These are phyloP conservation scores for Margarornis squamiger DNA, from an alignment of 2,797 vertebrate genomes.

Conservation along the genomic window DNA sequence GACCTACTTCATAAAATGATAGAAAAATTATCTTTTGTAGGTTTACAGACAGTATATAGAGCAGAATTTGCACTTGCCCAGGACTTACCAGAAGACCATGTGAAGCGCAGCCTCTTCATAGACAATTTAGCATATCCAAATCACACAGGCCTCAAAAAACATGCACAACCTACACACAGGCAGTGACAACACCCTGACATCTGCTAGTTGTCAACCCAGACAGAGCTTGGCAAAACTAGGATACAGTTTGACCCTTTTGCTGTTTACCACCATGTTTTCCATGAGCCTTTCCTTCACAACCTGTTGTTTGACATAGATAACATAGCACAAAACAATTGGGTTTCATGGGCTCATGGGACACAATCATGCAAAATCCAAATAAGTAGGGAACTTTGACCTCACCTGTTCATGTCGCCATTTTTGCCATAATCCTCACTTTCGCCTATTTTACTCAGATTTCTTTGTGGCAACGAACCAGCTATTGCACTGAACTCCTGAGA, in stretches of 20 bases:
- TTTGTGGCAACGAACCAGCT: neutral
- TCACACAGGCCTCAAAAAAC: neutral
- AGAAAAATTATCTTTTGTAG: neutral
- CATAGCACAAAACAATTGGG: neutral
- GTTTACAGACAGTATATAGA: neutral
- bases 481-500: neutral
- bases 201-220: neutral
- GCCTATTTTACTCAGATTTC: neutral
- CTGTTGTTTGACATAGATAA: neutral
- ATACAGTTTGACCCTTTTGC: accelerated
- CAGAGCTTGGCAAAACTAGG: neutral
- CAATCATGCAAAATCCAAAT: neutral
- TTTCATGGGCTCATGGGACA: neutral
- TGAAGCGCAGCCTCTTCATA: neutral
- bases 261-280: neutral
- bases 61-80: neutral
- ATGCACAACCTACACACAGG: neutral
- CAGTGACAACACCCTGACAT: neutral
- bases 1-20: neutral
- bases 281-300: neutral
- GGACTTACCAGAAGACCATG: neutral
- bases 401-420: neutral
- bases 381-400: neutral
- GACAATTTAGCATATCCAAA: neutral
- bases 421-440: neutral